Evolutionary conservation across 1,140 invertebrate genomes (phyloP).

Genomic region (Pseudomyrmex cubaensis): DNA sequence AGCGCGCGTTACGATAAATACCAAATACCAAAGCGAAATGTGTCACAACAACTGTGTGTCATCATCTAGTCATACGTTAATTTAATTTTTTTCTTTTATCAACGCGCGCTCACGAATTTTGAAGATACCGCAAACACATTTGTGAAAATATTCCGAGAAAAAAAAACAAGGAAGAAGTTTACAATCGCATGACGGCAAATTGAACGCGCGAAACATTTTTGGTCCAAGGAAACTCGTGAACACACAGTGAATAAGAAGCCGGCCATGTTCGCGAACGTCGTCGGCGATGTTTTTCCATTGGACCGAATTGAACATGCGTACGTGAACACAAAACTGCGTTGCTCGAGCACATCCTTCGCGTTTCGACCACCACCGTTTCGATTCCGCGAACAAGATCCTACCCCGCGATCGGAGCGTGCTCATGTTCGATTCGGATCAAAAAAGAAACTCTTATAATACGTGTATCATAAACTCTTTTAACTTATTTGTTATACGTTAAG

Average conservation of each 20-base stretch:
- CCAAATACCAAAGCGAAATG: not conserved
- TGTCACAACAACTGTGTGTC: not conserved
- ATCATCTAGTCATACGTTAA: conserved; percentile 17
- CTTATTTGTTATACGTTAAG: conserved; percentile 80
- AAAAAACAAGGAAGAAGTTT: not conserved
- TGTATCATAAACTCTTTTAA: conserved; percentile 83
- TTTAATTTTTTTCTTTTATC: not conserved
- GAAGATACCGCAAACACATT: not conserved
- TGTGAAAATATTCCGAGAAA: not conserved
- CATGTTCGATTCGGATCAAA: conserved; percentile 69
- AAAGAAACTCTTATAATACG: conserved; percentile 68
- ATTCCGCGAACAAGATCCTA: not conserved
- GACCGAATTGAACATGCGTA: conserved; percentile 67
- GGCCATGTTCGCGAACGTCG: conserved; percentile 54
- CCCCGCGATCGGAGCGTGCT: conserved; percentile 16
- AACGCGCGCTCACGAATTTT: not conserved
- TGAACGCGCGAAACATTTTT: conserved; percentile 48
- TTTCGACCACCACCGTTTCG: not conserved
- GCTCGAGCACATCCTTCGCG: not conserved
- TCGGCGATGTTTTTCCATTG: conserved; percentile 49
- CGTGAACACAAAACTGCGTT: not conserved
- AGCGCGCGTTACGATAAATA: not conserved
- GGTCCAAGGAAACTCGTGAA: conserved; percentile 59
- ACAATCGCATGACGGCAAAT: conserved; percentile 48
- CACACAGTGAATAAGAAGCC: conserved; percentile 50